These are phyloP conservation scores for Enteromius unitaeniatus DNA, from an alignment of 2,797 vertebrate genomes.

Conservation along the genomic window DNA sequence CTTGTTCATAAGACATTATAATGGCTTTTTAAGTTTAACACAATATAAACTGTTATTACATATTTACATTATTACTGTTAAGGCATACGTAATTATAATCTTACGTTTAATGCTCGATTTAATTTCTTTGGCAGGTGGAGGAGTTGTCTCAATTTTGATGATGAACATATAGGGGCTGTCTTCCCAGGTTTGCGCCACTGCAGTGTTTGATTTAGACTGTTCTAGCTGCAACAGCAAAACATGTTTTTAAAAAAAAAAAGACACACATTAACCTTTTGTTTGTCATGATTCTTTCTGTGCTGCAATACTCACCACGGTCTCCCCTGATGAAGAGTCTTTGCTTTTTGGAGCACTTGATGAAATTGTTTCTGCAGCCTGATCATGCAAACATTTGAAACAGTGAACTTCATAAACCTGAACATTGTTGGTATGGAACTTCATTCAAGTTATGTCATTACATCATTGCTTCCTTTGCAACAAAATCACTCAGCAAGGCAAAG, in stretches of 20 bases:
- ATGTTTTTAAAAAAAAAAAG: background rate
- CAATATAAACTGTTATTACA: background rate
- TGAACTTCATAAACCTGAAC: background rate
- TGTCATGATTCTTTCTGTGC: background rate
- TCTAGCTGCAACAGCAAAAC: conserved; percentile 19
- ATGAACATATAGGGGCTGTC: conserved; percentile 83
- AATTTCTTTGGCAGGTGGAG: background rate
- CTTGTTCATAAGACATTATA: background rate
- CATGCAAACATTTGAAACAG: background rate
- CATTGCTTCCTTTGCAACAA: background rate
- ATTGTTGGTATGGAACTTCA: background rate
- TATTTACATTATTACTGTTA: background rate
- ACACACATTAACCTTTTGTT: background rate
- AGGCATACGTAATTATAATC: conserved; percentile 37
- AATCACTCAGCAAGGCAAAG: no score
- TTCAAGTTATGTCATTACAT: background rate
- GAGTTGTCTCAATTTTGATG: conserved; percentile 60
- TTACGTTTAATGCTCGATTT: conserved; percentile 71
- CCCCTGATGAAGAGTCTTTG: background rate
- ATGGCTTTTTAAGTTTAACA: background rate
- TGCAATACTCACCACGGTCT: conserved; percentile 8
- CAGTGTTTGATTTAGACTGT: background rate
- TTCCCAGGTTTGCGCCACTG: conserved; percentile 76
- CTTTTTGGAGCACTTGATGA: background rate
- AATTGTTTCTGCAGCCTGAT: background rate